A percentile compares a stretch with the other conserved stretches of the same genome.
phyloP scores from a whole-genome alignment of 2,888 invertebrate species.

The Epinotia bilunana region DNA sequence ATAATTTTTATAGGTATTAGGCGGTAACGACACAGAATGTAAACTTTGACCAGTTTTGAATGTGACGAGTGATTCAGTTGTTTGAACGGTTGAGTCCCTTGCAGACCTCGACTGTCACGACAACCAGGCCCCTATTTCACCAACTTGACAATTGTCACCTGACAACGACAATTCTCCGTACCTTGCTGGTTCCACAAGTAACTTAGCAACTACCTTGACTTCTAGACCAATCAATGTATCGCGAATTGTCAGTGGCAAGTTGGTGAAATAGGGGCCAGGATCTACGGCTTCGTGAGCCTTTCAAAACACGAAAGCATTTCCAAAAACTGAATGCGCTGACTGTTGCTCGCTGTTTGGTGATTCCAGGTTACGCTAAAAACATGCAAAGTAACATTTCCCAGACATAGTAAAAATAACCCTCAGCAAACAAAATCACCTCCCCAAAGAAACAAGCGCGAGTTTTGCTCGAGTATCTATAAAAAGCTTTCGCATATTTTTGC shows the following conservation, averaged over 20 bases:
- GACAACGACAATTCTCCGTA: too few relatives aligned
- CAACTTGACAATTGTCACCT: too few relatives aligned
- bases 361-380: neutral
- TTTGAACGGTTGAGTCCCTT: too few relatives aligned
- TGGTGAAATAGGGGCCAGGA: too few relatives aligned
- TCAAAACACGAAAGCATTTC: neutral
- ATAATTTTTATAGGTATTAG: neutral
- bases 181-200: too few relatives aligned
- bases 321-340: too few relatives aligned
- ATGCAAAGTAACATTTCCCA: neutral
- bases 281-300: neutral
- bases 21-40: neutral
- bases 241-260: too few relatives aligned
- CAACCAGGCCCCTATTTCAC: neutral
- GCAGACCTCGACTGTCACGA: neutral
- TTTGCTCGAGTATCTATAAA: neutral
- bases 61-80: too few relatives aligned
- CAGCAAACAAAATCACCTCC: neutral
- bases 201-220: too few relatives aligned
- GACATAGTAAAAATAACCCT: neutral
- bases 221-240: too few relatives aligned
- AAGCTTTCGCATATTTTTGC: constrained; percentile 8
- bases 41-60: neutral
- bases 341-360: neutral
- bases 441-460: neutral